Conservation (phyloP, 2,888 invertebrate species). For the Lasioglossum pauxillum region DNA sequence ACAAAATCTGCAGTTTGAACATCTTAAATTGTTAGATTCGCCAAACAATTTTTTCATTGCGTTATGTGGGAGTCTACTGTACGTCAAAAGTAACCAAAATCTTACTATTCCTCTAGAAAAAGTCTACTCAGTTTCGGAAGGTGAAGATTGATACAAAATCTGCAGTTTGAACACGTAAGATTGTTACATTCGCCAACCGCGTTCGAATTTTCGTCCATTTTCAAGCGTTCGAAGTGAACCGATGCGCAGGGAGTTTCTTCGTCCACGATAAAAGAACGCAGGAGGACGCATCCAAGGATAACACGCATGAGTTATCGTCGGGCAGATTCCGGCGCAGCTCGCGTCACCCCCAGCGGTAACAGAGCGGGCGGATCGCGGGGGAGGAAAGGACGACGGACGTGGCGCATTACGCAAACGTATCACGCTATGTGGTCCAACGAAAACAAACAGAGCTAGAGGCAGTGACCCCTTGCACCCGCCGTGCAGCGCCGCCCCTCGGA, state of each 20-base stretch:
- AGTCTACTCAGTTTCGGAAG: background rate
- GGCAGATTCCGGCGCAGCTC: slow-evolving; percentile 78
- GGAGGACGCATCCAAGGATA: slow-evolving; percentile 73
- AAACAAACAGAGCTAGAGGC: slow-evolving; percentile 82
- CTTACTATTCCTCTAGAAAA: background rate
- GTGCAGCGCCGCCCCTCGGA: slow-evolving; percentile 47
- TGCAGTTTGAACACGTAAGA: background rate
- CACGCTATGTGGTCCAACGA: slow-evolving; percentile 84
- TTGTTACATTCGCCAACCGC: background rate
- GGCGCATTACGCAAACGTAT: slow-evolving; percentile 84
- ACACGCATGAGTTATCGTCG: slow-evolving; percentile 80
- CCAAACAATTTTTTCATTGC: background rate
- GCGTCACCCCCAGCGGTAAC: slow-evolving; percentile 53
- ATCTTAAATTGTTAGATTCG: background rate
- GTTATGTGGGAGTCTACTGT: too few species aligned
- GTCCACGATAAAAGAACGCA: slow-evolving; percentile 4
- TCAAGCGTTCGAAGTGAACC: background rate
- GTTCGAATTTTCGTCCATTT: background rate
- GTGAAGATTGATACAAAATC: background rate
- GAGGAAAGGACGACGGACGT: slow-evolving; percentile 76
- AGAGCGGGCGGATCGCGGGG: slow-evolving; percentile 62
- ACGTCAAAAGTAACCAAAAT: too few species aligned
- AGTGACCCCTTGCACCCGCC: slow-evolving; percentile 71
- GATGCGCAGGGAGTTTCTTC: background rate
- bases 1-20: background rate